Base-by-base conservation (phyloP, 1,140 invertebrate species). In the Lethrus apterus region DNA sequence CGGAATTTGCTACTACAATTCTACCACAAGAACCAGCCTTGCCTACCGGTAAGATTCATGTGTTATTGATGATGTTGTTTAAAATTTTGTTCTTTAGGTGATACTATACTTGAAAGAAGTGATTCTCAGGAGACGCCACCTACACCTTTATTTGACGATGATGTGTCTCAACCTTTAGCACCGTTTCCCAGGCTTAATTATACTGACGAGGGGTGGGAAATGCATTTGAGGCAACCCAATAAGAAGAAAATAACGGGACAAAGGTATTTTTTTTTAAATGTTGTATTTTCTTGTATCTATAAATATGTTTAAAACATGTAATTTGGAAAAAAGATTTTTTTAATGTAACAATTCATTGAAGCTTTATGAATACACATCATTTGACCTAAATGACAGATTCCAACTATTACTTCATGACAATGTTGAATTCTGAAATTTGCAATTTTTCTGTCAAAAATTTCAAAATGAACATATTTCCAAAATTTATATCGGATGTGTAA, bases 211-310 rank as follows among this genome's bases (percentile, higher is more conserved):
- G 90, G 90, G 14, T 99, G 94, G 93, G 93, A 98, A 63, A 89
- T 99, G 83, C 88, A 96, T 48, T 71, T 99, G 19, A 74, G 94
- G 10, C 90, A 96, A 60, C 94, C 94, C 3, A 93, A 91, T 56
- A 98, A 98, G 67, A 99, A 99, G 76, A 98, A 96, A 68, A 90
- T 99, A 44, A 98, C 95, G 0, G 90, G 90, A 3, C 90, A 93
- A 59, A 75, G 82, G 78, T 78, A 56, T 11, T 17, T 20, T n/a
- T 33, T 4, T 32, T 40, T 11, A 50, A 31, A 19, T 35, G 23
- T 13, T 2, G 15, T 20, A 23, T 17, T 4, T 26, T 11, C 8
- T 10, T 20, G n/a, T 31, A 3, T 15, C 14, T 7, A 23, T 20
- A 30, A 3, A 2, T 35, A 11, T n/a, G 21, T 10, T 11, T 23